Conservation (phyloP, 2,113 vertebrate genomes). For the Anthoscopus minutus region DNA sequence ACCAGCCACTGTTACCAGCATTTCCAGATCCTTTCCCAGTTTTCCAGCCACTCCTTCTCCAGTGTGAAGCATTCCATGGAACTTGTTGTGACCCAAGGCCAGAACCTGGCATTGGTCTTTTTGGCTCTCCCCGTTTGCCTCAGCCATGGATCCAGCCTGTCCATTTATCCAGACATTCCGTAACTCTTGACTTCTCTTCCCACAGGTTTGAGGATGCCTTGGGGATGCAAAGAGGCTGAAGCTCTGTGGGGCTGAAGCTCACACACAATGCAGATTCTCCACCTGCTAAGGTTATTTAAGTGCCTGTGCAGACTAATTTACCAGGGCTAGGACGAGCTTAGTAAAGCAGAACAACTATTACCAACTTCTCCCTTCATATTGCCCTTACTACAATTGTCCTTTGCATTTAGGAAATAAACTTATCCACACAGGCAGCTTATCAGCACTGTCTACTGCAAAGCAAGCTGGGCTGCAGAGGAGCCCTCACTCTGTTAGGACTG, state of each 20-base stretch:
- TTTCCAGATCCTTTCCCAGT: background rate
- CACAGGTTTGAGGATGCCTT: background rate
- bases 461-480: background rate
- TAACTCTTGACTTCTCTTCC: background rate
- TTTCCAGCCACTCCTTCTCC: background rate
- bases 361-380: background rate
- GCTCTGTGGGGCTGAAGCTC: background rate
- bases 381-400: background rate
- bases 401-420: background rate
- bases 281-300: background rate
- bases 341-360: background rate
- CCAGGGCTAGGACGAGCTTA: background rate
- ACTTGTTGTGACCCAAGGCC: background rate
- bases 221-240: background rate
- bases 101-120: background rate
- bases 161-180: background rate
- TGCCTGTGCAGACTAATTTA: background rate
- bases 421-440: background rate
- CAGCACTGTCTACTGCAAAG: background rate
- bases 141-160: background rate
- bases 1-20: background rate
- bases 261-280: background rate
- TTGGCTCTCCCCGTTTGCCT: background rate
- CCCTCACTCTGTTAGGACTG: background rate
- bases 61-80: background rate